Percentiles rank a stretch among this genome's conserved stretches.
phyloP scores from a whole-genome alignment of 2,888 invertebrate genomes.

The Conus canariensis region DNA sequence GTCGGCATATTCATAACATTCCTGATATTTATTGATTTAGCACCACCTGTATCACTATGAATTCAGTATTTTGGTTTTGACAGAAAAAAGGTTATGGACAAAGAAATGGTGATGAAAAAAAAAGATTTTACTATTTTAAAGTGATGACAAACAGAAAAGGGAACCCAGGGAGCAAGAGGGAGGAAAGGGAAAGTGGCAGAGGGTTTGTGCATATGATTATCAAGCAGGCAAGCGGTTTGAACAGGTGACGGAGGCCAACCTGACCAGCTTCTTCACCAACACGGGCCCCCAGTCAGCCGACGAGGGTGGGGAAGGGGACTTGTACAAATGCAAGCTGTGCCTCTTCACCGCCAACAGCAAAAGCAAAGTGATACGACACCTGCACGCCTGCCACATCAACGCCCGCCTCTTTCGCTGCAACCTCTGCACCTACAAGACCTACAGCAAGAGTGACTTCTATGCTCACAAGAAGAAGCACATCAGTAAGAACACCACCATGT shows the following conservation, averaged over 20 bases:
- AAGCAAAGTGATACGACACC: conserved; percentile 85
- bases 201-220: too few relatives aligned
- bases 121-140: too few relatives aligned
- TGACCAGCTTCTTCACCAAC: conserved; percentile 27
- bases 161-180: too few relatives aligned
- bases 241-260: conserved; percentile 35
- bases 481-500: conserved; percentile 54
- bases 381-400: conserved; percentile 88
- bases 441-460: conserved; percentile 84
- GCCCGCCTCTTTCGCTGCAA: conserved; percentile 90
- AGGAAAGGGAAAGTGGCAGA: too few relatives aligned
- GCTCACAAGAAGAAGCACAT: conserved; percentile 85
- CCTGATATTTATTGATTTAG: too few relatives aligned
- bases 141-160: too few relatives aligned
- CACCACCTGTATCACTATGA: too few relatives aligned
- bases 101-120: too few relatives aligned
- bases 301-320: conserved; percentile 9
- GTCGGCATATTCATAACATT: too few relatives aligned
- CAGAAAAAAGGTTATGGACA: too few relatives aligned
- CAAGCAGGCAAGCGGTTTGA: neutral
- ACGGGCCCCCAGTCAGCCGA: neutral
- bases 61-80: too few relatives aligned
- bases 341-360: conserved; percentile 85
- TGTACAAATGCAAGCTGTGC: conserved; percentile 85
- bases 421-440: conserved; percentile 94